These are phyloP conservation scores for cat (Felis catus) DNA, from an alignment of 2,113 vertebrate species.

Conservation along the genomic window F.catus_Fca126_mat1.0 CM031412.1:108599501-108600000, in stretches of 20 bases:
- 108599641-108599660: background rate
- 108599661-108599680: background rate
- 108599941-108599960: background rate
- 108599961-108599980: background rate
- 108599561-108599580: background rate
- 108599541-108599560: background rate
- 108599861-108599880: background rate
- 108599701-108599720: background rate
- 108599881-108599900: background rate
- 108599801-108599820: background rate
- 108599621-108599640: background rate
- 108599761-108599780: background rate
- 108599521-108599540: background rate
- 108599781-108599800: background rate
- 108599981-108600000: background rate
- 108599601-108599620: background rate
- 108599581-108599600: background rate
- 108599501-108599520: background rate
- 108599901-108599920: background rate
- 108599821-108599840: background rate
- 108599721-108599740: background rate
- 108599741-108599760: background rate
- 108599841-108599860: background rate
- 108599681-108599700: background rate
- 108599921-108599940: background rate